Conservation (phyloP, 1,140 invertebrate genomes). For the Proales similis region DNA sequence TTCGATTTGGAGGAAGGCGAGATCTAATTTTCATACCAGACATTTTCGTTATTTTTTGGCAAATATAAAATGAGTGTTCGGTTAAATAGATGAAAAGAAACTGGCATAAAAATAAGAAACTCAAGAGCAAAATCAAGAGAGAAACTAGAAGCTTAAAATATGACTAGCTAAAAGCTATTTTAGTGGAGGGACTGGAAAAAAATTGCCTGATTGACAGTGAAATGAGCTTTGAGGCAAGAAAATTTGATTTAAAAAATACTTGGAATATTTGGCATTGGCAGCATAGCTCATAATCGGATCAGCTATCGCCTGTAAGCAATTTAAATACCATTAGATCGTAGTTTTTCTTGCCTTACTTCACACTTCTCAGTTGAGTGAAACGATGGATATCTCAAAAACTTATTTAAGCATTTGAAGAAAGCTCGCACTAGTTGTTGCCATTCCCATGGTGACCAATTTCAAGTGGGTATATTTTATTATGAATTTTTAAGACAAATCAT, state of each 20-base stretch:
- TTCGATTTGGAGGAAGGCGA: constrained; percentile 12
- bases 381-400: no score
- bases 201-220: background rate
- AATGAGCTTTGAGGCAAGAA: background rate
- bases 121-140: background rate
- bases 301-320: no score
- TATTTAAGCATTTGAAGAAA: no score
- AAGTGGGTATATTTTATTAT: no score
- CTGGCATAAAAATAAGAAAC: background rate
- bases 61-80: background rate
- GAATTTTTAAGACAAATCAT: no score
- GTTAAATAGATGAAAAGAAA: background rate
- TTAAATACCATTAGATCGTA: no score
- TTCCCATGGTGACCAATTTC: no score
- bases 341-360: no score
- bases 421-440: no score
- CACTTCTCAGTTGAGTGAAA: no score
- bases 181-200: background rate
- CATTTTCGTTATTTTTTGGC: constrained; percentile 26
- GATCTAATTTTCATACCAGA: constrained; percentile 18
- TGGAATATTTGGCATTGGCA: no score
- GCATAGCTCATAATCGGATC: no score
- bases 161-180: background rate
- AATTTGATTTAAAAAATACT: background rate
- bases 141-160: background rate